Base-by-base conservation (phyloP, 1,140 invertebrate genomes). In the Drosophila bifasciata region DNA sequence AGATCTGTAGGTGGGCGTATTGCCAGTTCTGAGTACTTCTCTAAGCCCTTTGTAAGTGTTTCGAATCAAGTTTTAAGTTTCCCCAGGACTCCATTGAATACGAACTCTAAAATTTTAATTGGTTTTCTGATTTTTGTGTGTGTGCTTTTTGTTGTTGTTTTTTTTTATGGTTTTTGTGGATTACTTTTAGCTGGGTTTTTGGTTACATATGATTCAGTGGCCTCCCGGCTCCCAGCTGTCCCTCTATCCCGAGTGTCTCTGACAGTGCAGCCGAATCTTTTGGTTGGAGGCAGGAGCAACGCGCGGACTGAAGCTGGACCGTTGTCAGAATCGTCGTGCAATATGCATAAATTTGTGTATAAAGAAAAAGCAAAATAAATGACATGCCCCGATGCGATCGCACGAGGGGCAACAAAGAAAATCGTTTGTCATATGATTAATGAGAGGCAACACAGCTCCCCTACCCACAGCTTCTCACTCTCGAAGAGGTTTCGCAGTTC, bases 351-450 rank as follows among this genome's bases (percentile, higher is more conserved):
- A 86, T 86, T 75, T 75, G n/a, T 21, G 43, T 52, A 67, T 50
- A 73, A 81, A 45, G 57, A 52, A 63, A 64, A 63, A 53, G 41
- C 64, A 13, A 61, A 61, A 63, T 28, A 61, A 60, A 46, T 36
- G 40, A 71, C 48, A 60, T 76, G 32, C 45, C 58, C 40, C 36
- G 21, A 28, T 44, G n/a, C 23, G 25, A 36, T 36, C 45, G 49
- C 19, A 51, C 43, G 49, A 44, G 39, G 45, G 39, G 45, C 73
- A 86, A 86, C 83, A 86, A 86, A 86, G 81, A 81, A 81, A 81
- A 85, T 57, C 73, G 77, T 85, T 86, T 86, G 81, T 86, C 81
- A 86, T 86, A 88, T 86, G 81, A 86, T 88, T 86, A 86, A 88
- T 85, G 81, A 69, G 81, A 69, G 32, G 64, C 46, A 60, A 23